Conservation (phyloP, 1,140 invertebrate species). For the Saccostrea glomerata region DNA sequence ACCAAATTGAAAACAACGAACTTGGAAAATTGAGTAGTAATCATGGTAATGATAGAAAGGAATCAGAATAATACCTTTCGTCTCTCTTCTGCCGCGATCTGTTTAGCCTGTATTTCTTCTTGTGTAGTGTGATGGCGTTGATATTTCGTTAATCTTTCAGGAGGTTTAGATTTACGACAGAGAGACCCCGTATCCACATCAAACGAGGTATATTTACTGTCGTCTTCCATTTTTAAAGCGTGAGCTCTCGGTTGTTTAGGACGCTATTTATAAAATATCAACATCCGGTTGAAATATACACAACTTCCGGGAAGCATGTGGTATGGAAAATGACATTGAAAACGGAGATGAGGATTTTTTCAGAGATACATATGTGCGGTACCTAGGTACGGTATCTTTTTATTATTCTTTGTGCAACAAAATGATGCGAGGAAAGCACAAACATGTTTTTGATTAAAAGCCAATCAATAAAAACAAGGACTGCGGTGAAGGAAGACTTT, state of each 20-base stretch:
- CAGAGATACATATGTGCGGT: conserved; percentile 65
- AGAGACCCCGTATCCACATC: neutral
- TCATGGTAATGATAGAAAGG: no score
- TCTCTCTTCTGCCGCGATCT: conserved; percentile 50
- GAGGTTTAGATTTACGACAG: conserved; percentile 3
- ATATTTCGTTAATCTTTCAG: neutral
- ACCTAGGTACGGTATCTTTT: conserved; percentile 60
- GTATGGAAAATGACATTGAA: conserved; percentile 35
- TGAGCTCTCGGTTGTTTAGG: neutral
- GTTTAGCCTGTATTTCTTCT: conserved; percentile 53
- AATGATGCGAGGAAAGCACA: neutral
- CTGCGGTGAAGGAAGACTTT: no score
- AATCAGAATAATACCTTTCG: conserved; percentile 51
- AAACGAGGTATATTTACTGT: neutral
- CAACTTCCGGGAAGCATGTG: conserved; percentile 14
- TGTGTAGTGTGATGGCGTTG: conserved; percentile 27
- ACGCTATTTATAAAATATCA: conserved; percentile 28
- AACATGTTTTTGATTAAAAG: no score
- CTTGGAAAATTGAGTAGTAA: no score
- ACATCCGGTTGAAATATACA: neutral
- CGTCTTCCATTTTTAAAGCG: neutral
- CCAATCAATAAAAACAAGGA: no score
- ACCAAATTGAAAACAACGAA: no score
- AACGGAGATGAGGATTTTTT: conserved; percentile 59
- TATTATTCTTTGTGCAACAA: neutral